Evolutionary conservation across 2,113 vertebrate genomes (phyloP), one percentile per base, ranked within the genome.

Genomic region (Barbus barbus): DNA sequence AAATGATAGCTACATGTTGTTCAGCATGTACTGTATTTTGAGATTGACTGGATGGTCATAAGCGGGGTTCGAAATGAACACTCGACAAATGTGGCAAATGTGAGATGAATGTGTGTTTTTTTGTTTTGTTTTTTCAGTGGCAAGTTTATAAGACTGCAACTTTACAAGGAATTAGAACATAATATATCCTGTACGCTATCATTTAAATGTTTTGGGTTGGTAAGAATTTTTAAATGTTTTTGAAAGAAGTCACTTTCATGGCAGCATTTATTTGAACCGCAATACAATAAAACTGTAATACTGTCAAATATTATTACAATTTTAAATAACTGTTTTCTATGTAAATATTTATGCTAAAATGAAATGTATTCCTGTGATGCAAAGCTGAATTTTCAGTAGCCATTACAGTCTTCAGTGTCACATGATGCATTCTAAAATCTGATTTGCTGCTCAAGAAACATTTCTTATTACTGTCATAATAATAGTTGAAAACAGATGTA

Each of bases 1-100:
- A 75, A 75, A 75, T 28, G 73, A 75, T 75, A 75, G 73, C 41
- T 48, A 51, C 73, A 51, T 51, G 73, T 75, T 18, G 44, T 51
- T 38, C 67, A 38, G 33, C 33, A 38, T 38, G 67, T 28, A 75
- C 36, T 38, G 33, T 28, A 75, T 48, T 75, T 79, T 63, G 22
- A 18, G 56, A 41, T 61, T 61, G 22, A 78, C 33, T 41, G 33
- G 56, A 26, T n/a, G 28, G 28, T 13, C 48, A 53, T 22, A 8
- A 31, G 41, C 20, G 16, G n/a, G 71, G 69, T 14, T 24, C 69
- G 26, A 13, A 44, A 73, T 14, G 1, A 46, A 73, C 69, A 72
- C 33, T 13, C 0, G 4, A 72, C 11, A n/a, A n/a, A 1, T 16
- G 36, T 13, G 20, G 36, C 11, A 44, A 72, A 44, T 44, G 69